Conservation (phyloP, 2,797 vertebrate species). For the Thripadectes ignobilis region DNA sequence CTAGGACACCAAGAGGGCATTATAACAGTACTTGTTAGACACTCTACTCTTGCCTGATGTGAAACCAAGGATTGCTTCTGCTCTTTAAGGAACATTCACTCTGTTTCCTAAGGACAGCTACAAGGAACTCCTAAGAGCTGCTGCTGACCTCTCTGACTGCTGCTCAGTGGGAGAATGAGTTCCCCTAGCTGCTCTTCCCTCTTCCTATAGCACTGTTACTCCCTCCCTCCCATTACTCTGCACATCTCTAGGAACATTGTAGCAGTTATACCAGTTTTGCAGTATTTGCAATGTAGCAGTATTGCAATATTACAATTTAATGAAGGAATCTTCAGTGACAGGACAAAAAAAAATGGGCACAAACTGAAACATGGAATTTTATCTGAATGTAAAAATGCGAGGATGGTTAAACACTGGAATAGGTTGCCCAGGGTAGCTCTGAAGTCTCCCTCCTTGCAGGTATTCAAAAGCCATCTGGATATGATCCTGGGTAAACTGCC, state of each 20-base stretch:
- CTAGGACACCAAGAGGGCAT: neutral
- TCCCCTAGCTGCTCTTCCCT: neutral
- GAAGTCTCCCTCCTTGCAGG: neutral
- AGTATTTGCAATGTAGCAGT: neutral
- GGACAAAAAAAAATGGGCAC: neutral
- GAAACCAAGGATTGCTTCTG: neutral
- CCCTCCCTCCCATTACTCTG: neutral
- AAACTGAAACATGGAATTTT: accelerated
- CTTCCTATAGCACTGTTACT: neutral
- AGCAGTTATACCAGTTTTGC: neutral
- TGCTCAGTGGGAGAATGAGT: neutral
- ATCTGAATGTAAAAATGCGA: neutral
- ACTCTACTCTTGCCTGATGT: neutral
- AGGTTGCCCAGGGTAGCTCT: neutral
- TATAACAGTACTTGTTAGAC: neutral
- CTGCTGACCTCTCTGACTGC: neutral
- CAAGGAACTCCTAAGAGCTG: neutral
- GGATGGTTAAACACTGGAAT: neutral
- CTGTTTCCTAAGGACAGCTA: neutral
- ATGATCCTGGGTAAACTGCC: neutral
- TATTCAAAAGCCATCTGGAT: neutral
- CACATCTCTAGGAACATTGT: neutral
- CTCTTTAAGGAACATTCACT: neutral
- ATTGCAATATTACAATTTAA: neutral
- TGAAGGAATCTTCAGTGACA: neutral